phyloP scores from a whole-genome alignment of 2,113 vertebrate species.

The Austrofundulus limnaeus region DNA sequence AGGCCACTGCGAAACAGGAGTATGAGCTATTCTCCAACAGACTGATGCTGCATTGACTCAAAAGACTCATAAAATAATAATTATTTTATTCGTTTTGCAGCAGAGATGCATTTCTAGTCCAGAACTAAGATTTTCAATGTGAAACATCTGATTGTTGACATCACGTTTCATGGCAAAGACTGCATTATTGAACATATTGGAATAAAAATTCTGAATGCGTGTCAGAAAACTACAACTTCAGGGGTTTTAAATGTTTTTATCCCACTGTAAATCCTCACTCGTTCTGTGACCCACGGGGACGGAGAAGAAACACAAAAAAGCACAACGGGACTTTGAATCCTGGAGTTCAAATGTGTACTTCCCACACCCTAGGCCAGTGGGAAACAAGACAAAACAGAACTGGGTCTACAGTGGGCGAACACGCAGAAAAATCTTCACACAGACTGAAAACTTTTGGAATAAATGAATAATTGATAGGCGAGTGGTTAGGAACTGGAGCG shows the following conservation, averaged over 20 bases:
- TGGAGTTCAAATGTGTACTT: conserved; percentile 27
- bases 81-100: neutral
- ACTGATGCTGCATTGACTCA: neutral
- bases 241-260: neutral
- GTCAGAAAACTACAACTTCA: neutral
- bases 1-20: neutral
- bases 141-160: neutral
- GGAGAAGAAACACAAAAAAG: conserved; percentile 3
- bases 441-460: conserved; percentile 36
- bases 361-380: conserved; percentile 28
- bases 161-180: neutral
- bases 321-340: conserved; percentile 9
- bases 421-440: conserved; percentile 29
- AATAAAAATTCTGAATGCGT: neutral
- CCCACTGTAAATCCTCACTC: neutral
- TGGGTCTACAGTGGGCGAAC: neutral
- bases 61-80: neutral
- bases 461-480: conserved; percentile 61
- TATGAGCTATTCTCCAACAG: conserved; percentile 13
- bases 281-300: neutral
- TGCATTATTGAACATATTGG: no score
- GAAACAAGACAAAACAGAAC: conserved; percentile 24
- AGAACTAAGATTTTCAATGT: neutral
- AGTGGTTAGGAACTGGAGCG: conserved; percentile 58
- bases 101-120: neutral